phyloP scores from a whole-genome alignment of 2,888 invertebrate species.

The Napeogenes sylphis region DNA sequence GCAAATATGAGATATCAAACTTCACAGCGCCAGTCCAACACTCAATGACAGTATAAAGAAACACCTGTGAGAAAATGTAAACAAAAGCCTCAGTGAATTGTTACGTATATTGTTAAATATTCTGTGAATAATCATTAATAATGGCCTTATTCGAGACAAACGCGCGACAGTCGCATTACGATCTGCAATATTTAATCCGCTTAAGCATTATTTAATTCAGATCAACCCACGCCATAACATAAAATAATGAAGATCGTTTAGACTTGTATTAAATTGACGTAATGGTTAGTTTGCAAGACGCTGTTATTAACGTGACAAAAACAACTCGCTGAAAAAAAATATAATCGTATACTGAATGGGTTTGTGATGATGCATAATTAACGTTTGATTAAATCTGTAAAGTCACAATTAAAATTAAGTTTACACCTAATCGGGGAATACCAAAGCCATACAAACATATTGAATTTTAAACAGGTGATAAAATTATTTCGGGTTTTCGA shows the following conservation, averaged over 20 bases:
- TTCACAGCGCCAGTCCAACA: constrained; percentile 71
- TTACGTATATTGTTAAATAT: constrained; percentile 31
- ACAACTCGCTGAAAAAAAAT: constrained; percentile 15
- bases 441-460: constrained; percentile 16
- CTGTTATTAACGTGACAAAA: constrained; percentile 14
- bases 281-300: constrained; percentile 20
- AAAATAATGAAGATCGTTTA: constrained; percentile 24
- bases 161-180: constrained; percentile 19
- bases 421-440: constrained; percentile 15
- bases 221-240: constrained; percentile 27
- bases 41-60: constrained; percentile 66
- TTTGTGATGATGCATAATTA: constrained; percentile 15
- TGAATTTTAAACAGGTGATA: constrained; percentile 13
- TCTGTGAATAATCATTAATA: constrained; percentile 28
- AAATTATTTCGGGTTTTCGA: constrained; percentile 11
- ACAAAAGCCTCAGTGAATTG: constrained; percentile 52
- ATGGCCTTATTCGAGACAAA: not conserved
- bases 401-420: constrained; percentile 10
- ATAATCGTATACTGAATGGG: constrained; percentile 16
- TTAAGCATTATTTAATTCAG: constrained; percentile 11
- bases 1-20: constrained; percentile 64
- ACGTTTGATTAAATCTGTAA: constrained; percentile 11
- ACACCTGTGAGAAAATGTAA: constrained; percentile 72
- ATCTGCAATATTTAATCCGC: constrained; percentile 12
- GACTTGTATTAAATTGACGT: constrained; percentile 19